Evolutionary conservation across 2,888 invertebrate species (phyloP).

Genomic region (Lacanobia wlatinum): DNA sequence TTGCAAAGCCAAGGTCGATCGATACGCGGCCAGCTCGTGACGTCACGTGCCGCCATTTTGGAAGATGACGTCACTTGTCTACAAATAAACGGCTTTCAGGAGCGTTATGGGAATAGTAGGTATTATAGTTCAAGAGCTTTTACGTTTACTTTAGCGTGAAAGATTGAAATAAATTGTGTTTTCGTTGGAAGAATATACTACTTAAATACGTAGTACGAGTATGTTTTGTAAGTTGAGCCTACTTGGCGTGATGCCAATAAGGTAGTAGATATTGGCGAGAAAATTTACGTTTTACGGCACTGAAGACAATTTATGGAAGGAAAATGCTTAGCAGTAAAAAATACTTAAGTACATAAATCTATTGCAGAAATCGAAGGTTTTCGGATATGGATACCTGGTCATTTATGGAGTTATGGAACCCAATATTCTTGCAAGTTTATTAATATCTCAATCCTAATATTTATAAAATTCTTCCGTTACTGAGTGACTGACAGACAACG

Average conservation of each 20-base stretch:
- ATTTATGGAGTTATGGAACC: too few relatives aligned
- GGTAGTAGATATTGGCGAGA: not conserved
- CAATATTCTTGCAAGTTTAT: too few relatives aligned
- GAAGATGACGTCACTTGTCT: conserved; percentile 50
- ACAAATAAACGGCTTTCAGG: conserved; percentile 44
- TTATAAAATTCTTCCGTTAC: too few relatives aligned
- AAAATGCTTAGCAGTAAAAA: not conserved
- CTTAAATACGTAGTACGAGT: not conserved
- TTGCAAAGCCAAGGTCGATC: conserved; percentile 71
- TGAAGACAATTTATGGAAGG: conserved; percentile 1
- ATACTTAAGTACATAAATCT: not conserved
- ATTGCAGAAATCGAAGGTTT: too few relatives aligned
- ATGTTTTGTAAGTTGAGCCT: conserved; percentile 1
- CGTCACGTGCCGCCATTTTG: conserved; percentile 60
- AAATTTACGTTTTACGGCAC: not conserved
- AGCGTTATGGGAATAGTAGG: conserved; percentile 4
- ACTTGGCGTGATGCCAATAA: conserved; percentile 32
- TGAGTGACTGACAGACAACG: too few relatives aligned
- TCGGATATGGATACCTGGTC: too few relatives aligned
- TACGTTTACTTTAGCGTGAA: conserved; percentile 13
- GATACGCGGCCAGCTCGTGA: conserved; percentile 62
- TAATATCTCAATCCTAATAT: too few relatives aligned
- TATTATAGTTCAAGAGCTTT: conserved; percentile 23
- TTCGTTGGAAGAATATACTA: not conserved
- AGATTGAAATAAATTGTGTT: conserved; percentile 15